phyloP scores from a whole-genome alignment of 2,888 invertebrate genomes.

The Mamestra brassicae region DNA sequence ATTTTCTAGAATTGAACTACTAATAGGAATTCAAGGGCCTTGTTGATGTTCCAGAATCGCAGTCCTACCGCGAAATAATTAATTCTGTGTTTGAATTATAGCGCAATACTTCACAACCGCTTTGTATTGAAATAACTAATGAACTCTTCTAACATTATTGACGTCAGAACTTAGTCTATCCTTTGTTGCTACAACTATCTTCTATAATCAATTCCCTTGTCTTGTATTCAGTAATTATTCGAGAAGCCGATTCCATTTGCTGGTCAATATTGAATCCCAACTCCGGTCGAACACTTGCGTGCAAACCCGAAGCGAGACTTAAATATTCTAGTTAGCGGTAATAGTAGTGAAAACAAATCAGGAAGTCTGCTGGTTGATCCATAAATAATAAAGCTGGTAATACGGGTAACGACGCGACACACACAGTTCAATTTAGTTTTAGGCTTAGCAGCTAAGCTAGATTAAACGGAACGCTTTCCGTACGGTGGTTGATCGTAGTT shows the following conservation, averaged over 20 bases:
- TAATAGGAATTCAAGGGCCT: neutral
- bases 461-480: conserved; percentile 16
- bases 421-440: conserved; percentile 15
- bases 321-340: conserved; percentile 53
- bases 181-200: neutral
- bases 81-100: conserved; percentile 1
- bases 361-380: conserved; percentile 36
- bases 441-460: conserved; percentile 12
- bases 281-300: conserved; percentile 54
- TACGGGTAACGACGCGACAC: conserved; percentile 19
- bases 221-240: conserved; percentile 17
- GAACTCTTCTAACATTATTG: conserved; percentile 10
- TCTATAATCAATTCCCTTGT: conserved; percentile 11
- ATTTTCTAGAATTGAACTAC: neutral
- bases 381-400: conserved; percentile 50
- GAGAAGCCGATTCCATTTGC: conserved; percentile 27
- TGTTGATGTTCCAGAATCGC: conserved; percentile 1
- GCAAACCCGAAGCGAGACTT: conserved; percentile 55
- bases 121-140: conserved; percentile 12
- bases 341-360: conserved; percentile 53
- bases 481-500: conserved; percentile 26
- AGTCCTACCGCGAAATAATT: neutral
- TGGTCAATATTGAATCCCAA: conserved; percentile 40
- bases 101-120: neutral
- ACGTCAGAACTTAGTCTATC: neutral